These are phyloP conservation scores for Nyleta sp. DNA, from an alignment of 2,888 invertebrate species.

Conservation along the genomic window DNA sequence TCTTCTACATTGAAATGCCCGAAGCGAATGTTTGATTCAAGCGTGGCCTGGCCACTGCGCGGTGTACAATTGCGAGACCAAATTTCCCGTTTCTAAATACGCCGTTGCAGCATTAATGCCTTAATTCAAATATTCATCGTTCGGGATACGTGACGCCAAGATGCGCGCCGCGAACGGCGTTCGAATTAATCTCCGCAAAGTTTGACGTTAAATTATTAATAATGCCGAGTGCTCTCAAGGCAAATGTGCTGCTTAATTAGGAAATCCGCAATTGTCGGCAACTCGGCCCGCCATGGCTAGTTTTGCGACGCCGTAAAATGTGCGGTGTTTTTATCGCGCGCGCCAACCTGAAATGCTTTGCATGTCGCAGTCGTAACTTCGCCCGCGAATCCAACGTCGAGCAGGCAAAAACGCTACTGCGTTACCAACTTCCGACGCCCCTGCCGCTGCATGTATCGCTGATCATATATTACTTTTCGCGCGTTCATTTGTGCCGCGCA, in stretches of 20 bases:
- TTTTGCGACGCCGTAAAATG: slow-evolving; percentile 46
- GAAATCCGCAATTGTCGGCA: slow-evolving; percentile 73
- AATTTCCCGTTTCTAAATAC: slow-evolving; percentile 24
- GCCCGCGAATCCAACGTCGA: slow-evolving; percentile 25
- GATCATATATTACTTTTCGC: slow-evolving; percentile 45
- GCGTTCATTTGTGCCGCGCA: slow-evolving; percentile 28
- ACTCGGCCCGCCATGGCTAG: slow-evolving; percentile 42
- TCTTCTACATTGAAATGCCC: too few relatives aligned
- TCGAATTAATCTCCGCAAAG: slow-evolving; percentile 75
- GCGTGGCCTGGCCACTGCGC: too few relatives aligned
- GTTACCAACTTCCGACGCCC: slow-evolving; percentile 15
- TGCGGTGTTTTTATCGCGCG: slow-evolving; percentile 42
- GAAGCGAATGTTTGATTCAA: too few relatives aligned
- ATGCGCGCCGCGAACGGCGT: slow-evolving; percentile 70
- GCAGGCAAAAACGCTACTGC: slow-evolving; percentile 23
- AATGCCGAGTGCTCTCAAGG: slow-evolving; percentile 62
- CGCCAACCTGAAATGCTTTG: slow-evolving; percentile 45
- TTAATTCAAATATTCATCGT: slow-evolving; percentile 53
- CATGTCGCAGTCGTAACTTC: slow-evolving; percentile 52
- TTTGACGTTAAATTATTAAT: slow-evolving; percentile 74
- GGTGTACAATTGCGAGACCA: too few relatives aligned
- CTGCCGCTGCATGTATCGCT: slow-evolving; percentile 23
- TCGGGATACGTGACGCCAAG: slow-evolving; percentile 63
- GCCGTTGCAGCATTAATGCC: slow-evolving; percentile 27
- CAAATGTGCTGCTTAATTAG: slow-evolving; percentile 75